Evolutionary conservation across 53 echinoderm and acorn worm genomes (phyloP).

Genomic region (Apostichopus leukothele): DNA sequence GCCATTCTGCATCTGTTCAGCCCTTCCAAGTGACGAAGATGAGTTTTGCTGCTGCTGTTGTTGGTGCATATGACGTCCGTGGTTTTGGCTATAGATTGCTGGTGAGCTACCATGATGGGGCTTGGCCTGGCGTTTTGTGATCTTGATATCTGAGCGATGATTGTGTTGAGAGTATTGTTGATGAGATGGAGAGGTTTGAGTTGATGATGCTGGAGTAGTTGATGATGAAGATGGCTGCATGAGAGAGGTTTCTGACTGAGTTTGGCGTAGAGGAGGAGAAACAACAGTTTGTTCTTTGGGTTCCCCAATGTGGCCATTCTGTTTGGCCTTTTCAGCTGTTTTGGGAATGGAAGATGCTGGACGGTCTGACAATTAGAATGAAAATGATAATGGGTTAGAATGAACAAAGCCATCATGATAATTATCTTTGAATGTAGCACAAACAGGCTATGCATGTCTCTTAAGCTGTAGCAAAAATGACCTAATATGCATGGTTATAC

Average conservation of each 20-base stretch:
- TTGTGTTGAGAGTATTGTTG: constrained; percentile 18
- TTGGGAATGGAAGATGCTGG: not conserved
- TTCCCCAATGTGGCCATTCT: not conserved
- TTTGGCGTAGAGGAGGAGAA: constrained; percentile 11
- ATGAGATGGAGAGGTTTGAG: constrained; percentile 28
- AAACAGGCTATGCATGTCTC: too few relatives aligned
- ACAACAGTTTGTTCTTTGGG: not conserved
- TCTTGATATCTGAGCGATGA: constrained; percentile 23
- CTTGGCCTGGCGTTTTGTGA: not conserved
- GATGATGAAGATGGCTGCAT: not conserved
- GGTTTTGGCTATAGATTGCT: constrained; percentile 18
- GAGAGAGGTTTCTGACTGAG: constrained; percentile 31
- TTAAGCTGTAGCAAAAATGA: too few relatives aligned
- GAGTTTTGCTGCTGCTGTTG: not conserved
- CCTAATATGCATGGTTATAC: too few relatives aligned
- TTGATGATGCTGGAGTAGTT: not conserved
- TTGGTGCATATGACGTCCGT: not conserved
- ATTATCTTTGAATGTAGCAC: too few relatives aligned
- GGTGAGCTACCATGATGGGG: constrained; percentile 25
- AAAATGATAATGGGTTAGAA: too few relatives aligned
- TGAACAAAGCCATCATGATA: too few relatives aligned
- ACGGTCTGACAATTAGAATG: not conserved
- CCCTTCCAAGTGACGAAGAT: constrained; percentile 8
- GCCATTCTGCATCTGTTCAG: constrained; percentile 4
- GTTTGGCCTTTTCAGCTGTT: not conserved